A percentile compares a stretch with the other conserved stretches of the same genome.
These are phyloP conservation scores for Drosophila limbata DNA, from an alignment of 2,888 invertebrate genomes.

Conservation along the genomic window DNA sequence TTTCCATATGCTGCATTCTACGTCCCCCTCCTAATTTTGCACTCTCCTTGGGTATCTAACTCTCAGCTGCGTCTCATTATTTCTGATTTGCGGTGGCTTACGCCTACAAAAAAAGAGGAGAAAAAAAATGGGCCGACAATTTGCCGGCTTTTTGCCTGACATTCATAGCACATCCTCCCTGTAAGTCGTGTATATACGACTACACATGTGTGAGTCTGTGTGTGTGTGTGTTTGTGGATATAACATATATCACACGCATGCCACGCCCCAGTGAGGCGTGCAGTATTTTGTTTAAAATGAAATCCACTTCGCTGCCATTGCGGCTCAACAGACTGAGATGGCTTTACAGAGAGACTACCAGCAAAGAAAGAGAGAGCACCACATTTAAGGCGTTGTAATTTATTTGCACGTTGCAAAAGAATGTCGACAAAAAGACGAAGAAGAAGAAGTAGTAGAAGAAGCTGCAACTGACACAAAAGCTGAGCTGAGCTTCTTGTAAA, in stretches of 20 bases:
- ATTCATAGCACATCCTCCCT: conserved; percentile 35
- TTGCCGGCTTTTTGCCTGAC: conserved; percentile 52
- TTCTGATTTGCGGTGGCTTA: conserved; percentile 68
- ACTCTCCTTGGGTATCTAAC: conserved; percentile 27
- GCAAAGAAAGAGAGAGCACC: background rate
- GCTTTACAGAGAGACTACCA: background rate
- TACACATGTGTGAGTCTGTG: background rate
- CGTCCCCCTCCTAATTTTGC: background rate
- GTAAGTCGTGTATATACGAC: background rate
- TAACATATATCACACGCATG: conserved; percentile 43
- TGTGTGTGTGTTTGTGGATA: background rate
- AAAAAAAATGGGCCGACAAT: conserved; percentile 45
- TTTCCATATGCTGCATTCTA: conserved; percentile 11
- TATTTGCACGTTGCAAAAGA: conserved; percentile 63
- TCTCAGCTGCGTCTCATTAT: conserved; percentile 76
- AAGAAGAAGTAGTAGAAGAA: conserved; percentile 19
- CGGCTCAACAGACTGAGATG: conserved; percentile 30
- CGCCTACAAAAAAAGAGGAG: conserved; percentile 13
- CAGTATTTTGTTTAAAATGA: conserved; percentile 56
- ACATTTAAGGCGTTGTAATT: conserved; percentile 57
- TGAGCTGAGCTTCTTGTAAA: conserved; percentile 48
- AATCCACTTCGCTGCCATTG: conserved; percentile 46
- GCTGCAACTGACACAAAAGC: conserved; percentile 48
- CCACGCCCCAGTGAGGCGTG: conserved; percentile 46
- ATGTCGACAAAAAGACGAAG: conserved; percentile 24